Base-by-base conservation (phyloP, 2,888 invertebrate genomes). In the Drosophila leonis region DNA sequence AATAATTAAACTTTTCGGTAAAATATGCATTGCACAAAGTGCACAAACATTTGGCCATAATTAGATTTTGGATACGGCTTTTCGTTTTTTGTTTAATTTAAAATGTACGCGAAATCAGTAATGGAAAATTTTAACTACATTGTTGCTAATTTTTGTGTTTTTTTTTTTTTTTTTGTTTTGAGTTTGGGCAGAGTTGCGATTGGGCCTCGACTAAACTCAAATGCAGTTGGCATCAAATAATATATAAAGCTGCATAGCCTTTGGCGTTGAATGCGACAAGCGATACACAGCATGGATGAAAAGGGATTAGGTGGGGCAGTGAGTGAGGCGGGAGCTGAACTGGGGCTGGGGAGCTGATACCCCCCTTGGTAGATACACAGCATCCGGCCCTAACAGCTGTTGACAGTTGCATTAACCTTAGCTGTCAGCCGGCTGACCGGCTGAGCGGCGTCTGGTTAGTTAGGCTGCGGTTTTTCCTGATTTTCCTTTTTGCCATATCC, bases 351-450 rank as follows among this genome's bases (percentile, higher is more conserved):
- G 7, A 12, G 1, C 33, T 12, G 20, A 1, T 0, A 9, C 2
- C 37, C 27, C 27, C 27, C 6, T 5, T 15, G 51, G 8, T 1
- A 39, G 51, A n/a, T 37, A 24, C 48, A 54, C 20, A 60, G 15
- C 69, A 54, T 9, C 52, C n/a, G 39, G 29, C 51, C 57, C 60
- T 65, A 75, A 66, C 65, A 66, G 65, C 60, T 65, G 59, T 62
- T 64, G 80, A 72, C 65, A 77, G 72, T 72, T 79, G 68, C 61
- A 75, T 78, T 79, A 79, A 75, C 76, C 68, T 72, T 61, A 49
- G 37, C 68, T 75, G 68, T 61, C 68, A 65, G 59, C 24, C 52
- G 63, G 56, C 51, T 49, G 15, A 39, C 37, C 57, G 29, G 51
- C 29, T 31, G 29, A 48, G 12, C 49, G 24, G 57, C 1, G 7